phyloP scores from a whole-genome alignment of 2,113 vertebrate species.

The Montifringilla adamsi region DNA sequence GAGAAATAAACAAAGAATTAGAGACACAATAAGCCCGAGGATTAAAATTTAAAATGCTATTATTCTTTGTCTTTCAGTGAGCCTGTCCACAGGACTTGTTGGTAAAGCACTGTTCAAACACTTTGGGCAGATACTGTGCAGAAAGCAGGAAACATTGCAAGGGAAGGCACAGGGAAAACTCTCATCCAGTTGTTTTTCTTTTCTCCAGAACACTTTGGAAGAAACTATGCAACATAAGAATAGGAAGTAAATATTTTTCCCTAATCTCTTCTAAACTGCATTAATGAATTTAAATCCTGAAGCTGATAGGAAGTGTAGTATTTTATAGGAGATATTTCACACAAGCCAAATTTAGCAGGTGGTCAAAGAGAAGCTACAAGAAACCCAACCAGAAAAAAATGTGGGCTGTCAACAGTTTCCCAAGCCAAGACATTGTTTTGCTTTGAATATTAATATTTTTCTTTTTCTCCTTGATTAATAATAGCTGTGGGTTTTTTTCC shows the following conservation, averaged over 20 bases:
- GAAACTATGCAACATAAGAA: background rate
- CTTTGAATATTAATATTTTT: background rate
- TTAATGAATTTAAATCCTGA: background rate
- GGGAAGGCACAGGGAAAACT: background rate
- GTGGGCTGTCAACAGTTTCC: background rate
- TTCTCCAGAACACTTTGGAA: background rate
- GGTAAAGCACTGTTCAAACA: background rate
- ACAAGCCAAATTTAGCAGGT: background rate
- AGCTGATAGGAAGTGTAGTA: background rate
- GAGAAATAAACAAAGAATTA: background rate
- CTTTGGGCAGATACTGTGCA: background rate
- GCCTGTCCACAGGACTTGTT: background rate
- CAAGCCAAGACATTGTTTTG: background rate
- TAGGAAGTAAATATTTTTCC: background rate
- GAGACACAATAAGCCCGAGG: background rate
- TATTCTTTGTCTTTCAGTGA: background rate
- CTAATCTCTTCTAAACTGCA: background rate
- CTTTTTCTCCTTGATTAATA: background rate
- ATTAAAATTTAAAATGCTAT: constrained; percentile 24
- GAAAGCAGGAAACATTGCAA: background rate
- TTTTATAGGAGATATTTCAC: background rate
- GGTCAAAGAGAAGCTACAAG: background rate
- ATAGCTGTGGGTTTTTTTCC: background rate
- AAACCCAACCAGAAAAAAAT: background rate
- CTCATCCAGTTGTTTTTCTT: background rate